Evolutionary conservation across 64 coral and sea anemone species (phyloP).

Genomic region (Actinia equina): DNA sequence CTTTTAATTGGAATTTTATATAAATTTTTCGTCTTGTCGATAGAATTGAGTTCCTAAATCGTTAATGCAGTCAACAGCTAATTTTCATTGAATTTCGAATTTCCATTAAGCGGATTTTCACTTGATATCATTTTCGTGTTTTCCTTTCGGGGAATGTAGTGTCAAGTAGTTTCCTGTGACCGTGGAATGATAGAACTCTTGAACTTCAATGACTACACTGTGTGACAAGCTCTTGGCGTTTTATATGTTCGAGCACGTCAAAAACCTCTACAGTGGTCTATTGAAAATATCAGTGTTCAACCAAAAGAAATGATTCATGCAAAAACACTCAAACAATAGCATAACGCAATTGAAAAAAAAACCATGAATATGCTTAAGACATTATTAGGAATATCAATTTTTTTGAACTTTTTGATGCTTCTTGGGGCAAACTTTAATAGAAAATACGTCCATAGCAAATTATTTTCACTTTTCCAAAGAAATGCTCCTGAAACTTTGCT

Average conservation of each 20-base stretch:
- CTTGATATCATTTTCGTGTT: neutral
- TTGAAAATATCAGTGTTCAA: neutral
- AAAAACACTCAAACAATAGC: neutral
- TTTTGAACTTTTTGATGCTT: too few species aligned
- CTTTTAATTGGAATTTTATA: constrained; percentile 3
- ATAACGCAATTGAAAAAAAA: neutral
- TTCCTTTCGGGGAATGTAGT: neutral
- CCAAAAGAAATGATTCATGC: neutral
- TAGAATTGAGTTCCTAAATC: neutral
- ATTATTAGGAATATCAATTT: too few species aligned
- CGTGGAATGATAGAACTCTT: neutral
- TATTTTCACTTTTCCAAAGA: too few species aligned
- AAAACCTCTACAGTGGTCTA: neutral
- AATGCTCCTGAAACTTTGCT: too few species aligned
- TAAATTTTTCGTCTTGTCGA: neutral
- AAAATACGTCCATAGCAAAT: too few species aligned
- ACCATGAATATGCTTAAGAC: too few species aligned
- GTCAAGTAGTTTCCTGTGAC: neutral
- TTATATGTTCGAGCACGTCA: neutral
- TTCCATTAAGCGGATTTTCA: neutral
- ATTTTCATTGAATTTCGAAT: neutral
- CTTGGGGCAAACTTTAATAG: too few species aligned
- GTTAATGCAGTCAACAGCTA: neutral
- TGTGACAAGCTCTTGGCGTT: neutral
- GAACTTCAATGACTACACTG: neutral